Evolutionary conservation across 2,888 invertebrate species (phyloP).

Genomic region (Cyaniris semiargus): DNA sequence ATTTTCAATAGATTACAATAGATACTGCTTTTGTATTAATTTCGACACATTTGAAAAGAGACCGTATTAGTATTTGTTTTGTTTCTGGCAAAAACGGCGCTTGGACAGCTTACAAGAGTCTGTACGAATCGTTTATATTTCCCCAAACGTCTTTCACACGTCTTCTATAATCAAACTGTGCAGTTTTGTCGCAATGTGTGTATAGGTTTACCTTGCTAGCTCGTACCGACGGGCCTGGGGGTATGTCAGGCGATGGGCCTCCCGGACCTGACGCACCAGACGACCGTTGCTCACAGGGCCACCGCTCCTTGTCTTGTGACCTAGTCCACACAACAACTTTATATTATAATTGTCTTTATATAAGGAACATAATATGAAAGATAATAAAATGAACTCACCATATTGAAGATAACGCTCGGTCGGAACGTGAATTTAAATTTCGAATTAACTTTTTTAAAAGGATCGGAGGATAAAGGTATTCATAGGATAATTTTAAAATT

Average conservation of each 20-base stretch:
- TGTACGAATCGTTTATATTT: not conserved
- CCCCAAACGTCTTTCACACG: not conserved
- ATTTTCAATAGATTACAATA: not conserved
- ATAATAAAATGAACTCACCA: conserved; percentile 41
- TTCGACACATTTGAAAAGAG: not conserved
- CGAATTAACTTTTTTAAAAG: conserved; percentile 12
- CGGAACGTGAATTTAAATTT: conserved; percentile 19
- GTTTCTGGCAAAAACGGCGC: not conserved
- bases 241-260: conserved; percentile 60
- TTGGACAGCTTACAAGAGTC: not conserved
- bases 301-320: conserved; percentile 66
- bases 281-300: conserved; percentile 67
- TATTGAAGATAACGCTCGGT: not conserved
- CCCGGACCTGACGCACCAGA: conserved; percentile 63
- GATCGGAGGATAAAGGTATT: conserved; percentile 18
- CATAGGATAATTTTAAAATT: conserved; percentile 3
- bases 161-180: not conserved
- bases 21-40: not conserved
- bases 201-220: conserved; percentile 50
- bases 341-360: not conserved
- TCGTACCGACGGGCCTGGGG: conserved; percentile 55
- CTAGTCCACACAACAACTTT: conserved; percentile 48
- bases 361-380: not conserved
- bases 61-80: not conserved
- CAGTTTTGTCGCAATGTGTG: not conserved